Conservation (phyloP, 2,888 invertebrate genomes). For the Masnerella sp. region DNA sequence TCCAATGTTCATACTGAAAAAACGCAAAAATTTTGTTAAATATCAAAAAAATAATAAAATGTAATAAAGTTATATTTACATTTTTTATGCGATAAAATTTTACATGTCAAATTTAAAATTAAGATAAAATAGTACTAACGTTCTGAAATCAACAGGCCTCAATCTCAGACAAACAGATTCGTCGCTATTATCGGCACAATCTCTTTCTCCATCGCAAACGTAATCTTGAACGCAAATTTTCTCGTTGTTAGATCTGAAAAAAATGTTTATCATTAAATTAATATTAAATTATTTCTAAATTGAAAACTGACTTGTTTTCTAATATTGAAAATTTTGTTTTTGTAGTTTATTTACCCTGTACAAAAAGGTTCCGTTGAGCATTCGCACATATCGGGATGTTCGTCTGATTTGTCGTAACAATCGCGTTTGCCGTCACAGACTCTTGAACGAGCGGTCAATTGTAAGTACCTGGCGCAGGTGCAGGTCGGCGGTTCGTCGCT, state of each 20-base stretch:
- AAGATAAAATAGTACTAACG: background rate
- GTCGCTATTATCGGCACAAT: constrained; percentile 87
- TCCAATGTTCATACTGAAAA: background rate
- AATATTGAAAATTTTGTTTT: background rate
- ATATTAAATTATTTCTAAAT: background rate
- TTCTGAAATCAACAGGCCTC: background rate
- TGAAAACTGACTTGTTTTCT: background rate
- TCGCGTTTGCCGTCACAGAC: constrained; percentile 88
- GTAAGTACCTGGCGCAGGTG: constrained; percentile 83
- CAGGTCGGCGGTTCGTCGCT: constrained; percentile 85
- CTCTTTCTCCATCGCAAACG: constrained; percentile 86
- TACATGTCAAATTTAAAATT: background rate
- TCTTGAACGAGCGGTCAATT: constrained; percentile 83
- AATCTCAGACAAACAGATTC: constrained; percentile 80
- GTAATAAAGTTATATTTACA: no score
- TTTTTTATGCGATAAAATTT: no score
- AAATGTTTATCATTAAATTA: background rate
- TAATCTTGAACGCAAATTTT: constrained; percentile 83
- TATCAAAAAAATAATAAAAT: no score
- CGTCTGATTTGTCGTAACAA: constrained; percentile 88
- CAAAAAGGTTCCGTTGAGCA: constrained; percentile 75
- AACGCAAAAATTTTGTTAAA: no score
- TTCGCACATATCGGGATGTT: constrained; percentile 82
- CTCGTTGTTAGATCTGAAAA: constrained; percentile 6
- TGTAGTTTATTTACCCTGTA: constrained; percentile 4